These are phyloP conservation scores for Anodontia alba DNA, from an alignment of 2,888 invertebrate genomes.

Conservation along the genomic window DNA sequence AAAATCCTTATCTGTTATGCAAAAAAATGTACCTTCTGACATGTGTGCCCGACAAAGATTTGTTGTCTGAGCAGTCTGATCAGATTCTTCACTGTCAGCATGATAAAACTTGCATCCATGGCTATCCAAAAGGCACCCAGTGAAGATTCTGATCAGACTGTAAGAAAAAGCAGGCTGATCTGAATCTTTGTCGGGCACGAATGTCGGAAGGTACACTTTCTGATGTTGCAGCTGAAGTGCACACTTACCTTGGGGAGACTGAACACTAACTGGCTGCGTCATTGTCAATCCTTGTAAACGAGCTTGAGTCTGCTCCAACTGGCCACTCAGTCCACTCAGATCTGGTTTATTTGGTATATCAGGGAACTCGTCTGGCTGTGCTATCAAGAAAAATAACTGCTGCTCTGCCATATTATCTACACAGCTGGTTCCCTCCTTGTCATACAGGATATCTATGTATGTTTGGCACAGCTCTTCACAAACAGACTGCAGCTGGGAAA, in stretches of 20 bases:
- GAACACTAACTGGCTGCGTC: constrained; percentile 53
- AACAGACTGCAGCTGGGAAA: constrained; percentile 74
- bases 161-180: too few species aligned
- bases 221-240: too few species aligned
- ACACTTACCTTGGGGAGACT: constrained; percentile 16
- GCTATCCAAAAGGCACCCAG: too few species aligned
- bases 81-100: too few species aligned
- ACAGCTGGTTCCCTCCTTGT: constrained; percentile 78
- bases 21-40: too few species aligned
- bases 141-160: too few species aligned
- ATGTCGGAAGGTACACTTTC: too few species aligned
- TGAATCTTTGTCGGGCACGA: too few species aligned
- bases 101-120: too few species aligned
- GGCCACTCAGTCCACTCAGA: constrained; percentile 34
- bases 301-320: constrained; percentile 52
- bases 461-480: constrained; percentile 81
- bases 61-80: too few species aligned
- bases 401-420: constrained; percentile 86
- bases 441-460: constrained; percentile 81
- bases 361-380: constrained; percentile 87
- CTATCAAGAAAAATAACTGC: constrained; percentile 87
- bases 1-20: too few species aligned
- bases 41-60: too few species aligned
- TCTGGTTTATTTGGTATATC: constrained; percentile 70
- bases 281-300: constrained; percentile 45